Base-by-base conservation (phyloP, 1,140 invertebrate genomes). In the Aethina tumida region DNA sequence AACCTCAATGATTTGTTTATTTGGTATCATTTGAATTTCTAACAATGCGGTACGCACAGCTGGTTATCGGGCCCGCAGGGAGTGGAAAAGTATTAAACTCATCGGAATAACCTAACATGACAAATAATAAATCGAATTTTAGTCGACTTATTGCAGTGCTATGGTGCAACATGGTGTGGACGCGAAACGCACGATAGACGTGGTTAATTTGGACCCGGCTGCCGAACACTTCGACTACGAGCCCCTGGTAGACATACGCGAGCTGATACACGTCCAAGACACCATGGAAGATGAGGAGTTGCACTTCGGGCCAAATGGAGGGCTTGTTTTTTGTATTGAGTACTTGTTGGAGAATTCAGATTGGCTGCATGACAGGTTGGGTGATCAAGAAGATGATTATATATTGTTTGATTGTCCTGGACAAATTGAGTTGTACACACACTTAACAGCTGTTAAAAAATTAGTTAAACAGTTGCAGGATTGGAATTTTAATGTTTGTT, bases 381-480 rank as follows among this genome's bases (percentile, higher is more conserved):
- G 70, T 8, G 79, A 84, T 35, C 71, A 76, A 2, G 81, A 88
- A 43, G 80, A 87, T 47, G 95, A 98, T 65, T 99, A 98, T 58
- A 79, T 97, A 33, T 65, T 99, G n/a, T 97, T 99, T 62, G 96
- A 99, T 68, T 97, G 94, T 63, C 95, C 96, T 7, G 95, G 96
- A 3, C 96, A 99, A 73, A 95, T 99, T 45, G 97, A 99, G 65
- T 66, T 99, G 0, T 99, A 97, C 62, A 97, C 92, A 17, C 95
- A 99, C 64, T 74, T 99, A 56, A 81, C 84, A 29, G 80, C 92
- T 8, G 92, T 98, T 60, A 75, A 75, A 47, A 74, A 81, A 46
- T 64, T 98, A 16, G 84, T 94, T 1, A 74, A 81, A 18, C 63
- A 75, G n/a, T 65, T 97, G n/a, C 71, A 87, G 43, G 72, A 74